These are phyloP conservation scores for Thalassaphorura encarpata DNA, from an alignment of 1,140 invertebrate genomes.

Conservation along the genomic window DNA sequence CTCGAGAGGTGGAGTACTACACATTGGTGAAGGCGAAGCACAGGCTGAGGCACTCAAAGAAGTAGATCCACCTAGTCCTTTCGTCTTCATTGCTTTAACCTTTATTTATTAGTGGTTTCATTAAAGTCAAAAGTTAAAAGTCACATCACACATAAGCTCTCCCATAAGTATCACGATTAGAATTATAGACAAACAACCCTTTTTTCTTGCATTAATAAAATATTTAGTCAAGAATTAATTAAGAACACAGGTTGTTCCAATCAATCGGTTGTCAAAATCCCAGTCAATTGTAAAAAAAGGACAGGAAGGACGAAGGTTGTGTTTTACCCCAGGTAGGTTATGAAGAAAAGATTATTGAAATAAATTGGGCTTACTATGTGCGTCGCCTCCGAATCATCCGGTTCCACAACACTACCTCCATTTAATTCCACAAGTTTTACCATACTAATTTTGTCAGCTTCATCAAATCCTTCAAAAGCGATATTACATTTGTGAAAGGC, in stretches of 20 bases:
- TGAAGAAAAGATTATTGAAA: not conserved
- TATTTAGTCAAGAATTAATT: not conserved
- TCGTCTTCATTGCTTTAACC: not conserved
- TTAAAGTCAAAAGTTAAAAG: slow-evolving; percentile 30
- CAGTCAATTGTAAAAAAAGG: no score
- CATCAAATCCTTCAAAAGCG: slow-evolving; percentile 56
- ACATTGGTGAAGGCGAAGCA: no score
- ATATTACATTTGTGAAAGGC: slow-evolving; percentile 61
- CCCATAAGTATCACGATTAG: not conserved
- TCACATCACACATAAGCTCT: not conserved
- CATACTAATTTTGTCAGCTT: slow-evolving; percentile 84
- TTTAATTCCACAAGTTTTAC: slow-evolving; percentile 72
- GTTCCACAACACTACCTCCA: slow-evolving; percentile 61
- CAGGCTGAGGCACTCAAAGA: no score
- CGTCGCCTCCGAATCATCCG: slow-evolving; percentile 70
- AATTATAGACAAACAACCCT: not conserved
- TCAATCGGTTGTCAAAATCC: not conserved
- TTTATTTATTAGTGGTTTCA: slow-evolving; percentile 1
- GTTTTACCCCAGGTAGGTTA: not conserved
- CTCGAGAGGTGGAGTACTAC: no score
- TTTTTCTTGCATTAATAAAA: not conserved
- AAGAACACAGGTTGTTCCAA: not conserved
- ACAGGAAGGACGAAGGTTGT: no score
- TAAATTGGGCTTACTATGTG: slow-evolving; percentile 70
- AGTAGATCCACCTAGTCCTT: not conserved